phyloP scores from a whole-genome alignment of 2,113 vertebrate genomes.

The Phycodurus eques region DNA sequence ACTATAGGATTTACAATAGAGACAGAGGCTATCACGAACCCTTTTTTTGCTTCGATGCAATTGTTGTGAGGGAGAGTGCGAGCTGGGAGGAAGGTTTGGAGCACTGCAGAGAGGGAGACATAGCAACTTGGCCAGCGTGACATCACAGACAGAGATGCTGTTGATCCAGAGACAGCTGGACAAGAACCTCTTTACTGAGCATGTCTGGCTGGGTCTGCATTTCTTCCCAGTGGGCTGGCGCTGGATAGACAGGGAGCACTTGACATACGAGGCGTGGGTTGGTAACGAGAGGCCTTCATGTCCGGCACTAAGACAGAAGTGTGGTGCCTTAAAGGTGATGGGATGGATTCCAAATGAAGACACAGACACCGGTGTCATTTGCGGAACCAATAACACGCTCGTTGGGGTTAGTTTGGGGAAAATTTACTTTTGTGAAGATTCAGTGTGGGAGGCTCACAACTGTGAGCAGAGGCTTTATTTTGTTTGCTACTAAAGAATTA shows the following conservation, averaged over 20 bases:
- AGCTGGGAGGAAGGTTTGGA: conserved; percentile 41
- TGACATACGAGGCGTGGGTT: conserved; percentile 30
- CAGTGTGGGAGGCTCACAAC: conserved; percentile 20
- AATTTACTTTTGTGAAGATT: neutral
- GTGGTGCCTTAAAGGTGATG: conserved; percentile 20
- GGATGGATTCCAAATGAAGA: neutral
- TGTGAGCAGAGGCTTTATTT: conserved; percentile 36
- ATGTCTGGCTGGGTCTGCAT: conserved; percentile 36
- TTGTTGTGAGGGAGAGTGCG: conserved; percentile 28
- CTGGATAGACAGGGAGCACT: conserved; percentile 27
- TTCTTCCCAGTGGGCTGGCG: conserved; percentile 37
- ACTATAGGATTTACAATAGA: neutral
- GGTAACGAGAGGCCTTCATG: conserved; percentile 1
- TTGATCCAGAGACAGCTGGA: conserved; percentile 24
- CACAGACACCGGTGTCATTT: neutral
- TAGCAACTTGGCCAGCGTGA: conserved; percentile 23
- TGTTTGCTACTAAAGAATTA: conserved; percentile 31
- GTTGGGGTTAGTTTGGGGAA: neutral
- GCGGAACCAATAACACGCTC: neutral
- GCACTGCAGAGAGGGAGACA: conserved; percentile 27
- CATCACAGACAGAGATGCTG: conserved; percentile 32
- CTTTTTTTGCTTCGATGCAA: conserved; percentile 28
- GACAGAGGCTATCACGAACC: accelerated
- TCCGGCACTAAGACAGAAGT: neutral
- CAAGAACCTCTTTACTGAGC: neutral